Evolutionary conservation across 2,888 invertebrate genomes (phyloP).

Genomic region (Nezara viridula): DNA sequence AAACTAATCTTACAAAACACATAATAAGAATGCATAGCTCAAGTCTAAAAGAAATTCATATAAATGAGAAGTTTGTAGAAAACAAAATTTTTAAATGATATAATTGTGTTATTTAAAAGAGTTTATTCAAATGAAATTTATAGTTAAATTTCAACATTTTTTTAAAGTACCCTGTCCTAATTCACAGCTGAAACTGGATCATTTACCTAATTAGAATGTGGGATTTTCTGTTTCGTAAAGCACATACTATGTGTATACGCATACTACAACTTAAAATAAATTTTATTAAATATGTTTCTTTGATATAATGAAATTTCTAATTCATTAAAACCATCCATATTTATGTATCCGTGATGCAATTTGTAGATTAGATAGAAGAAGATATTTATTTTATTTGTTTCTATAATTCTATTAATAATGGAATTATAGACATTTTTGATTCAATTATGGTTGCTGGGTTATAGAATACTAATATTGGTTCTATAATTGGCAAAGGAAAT

Average conservation of each 20-base stretch:
- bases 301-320: not conserved
- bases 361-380: no score
- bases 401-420: no score
- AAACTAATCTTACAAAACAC: conserved; percentile 57
- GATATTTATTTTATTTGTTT: no score
- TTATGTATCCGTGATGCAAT: no score
- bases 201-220: not conserved
- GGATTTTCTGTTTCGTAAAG: not conserved
- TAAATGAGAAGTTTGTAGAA: not conserved
- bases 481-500: no score
- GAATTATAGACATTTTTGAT: no score
- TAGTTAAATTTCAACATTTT: not conserved
- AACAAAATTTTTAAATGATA: conserved; percentile 10
- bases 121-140: not conserved
- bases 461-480: no score
- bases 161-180: not conserved
- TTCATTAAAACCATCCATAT: not conserved
- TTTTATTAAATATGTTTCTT: not conserved
- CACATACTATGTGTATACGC: not conserved
- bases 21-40: conserved; percentile 54
- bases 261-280: no score
- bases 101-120: not conserved
- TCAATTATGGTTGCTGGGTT: no score
- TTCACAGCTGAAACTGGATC: not conserved
- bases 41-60: conserved; percentile 17